Conservation (phyloP, 2,888 invertebrate genomes). For the Dyspetes luteomarginatus region DNA sequence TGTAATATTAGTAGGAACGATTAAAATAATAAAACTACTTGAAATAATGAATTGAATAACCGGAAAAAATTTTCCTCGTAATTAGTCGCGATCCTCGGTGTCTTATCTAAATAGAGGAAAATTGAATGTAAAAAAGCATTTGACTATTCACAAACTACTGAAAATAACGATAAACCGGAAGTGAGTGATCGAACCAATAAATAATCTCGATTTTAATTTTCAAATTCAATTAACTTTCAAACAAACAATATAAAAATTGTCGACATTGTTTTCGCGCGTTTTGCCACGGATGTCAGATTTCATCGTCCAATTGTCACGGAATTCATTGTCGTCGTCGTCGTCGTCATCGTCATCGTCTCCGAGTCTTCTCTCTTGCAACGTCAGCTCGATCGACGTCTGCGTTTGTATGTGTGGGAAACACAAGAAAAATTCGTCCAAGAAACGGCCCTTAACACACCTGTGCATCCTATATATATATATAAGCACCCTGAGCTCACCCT, state of each 20-base stretch:
- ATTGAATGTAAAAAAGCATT: too few relatives aligned
- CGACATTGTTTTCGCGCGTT: slow-evolving; percentile 37
- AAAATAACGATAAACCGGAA: neutral
- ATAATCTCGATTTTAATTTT: neutral
- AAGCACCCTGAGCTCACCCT: neutral
- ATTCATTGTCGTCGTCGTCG: too few relatives aligned
- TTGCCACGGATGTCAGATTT: slow-evolving; percentile 47
- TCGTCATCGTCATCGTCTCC: neutral
- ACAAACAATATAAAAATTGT: slow-evolving; percentile 19
- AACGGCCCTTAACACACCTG: slow-evolving; percentile 41
- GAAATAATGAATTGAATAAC: too few relatives aligned
- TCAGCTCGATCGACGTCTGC: slow-evolving; percentile 13
- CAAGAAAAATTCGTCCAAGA: slow-evolving; percentile 38
- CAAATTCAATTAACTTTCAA: slow-evolving; percentile 1
- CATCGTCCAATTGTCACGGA: slow-evolving; percentile 34
- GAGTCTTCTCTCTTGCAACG: slow-evolving; percentile 12
- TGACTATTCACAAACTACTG: too few relatives aligned
- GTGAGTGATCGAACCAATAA: neutral
- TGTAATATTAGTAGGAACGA: too few relatives aligned
- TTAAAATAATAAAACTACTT: too few relatives aligned
- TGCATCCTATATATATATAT: neutral
- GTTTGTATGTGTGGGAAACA: neutral
- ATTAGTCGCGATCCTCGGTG: too few relatives aligned
- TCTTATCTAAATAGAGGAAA: too few relatives aligned
- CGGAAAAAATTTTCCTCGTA: too few relatives aligned